These are phyloP conservation scores for Oscheius sp. DNA, from an alignment of 2,888 invertebrate species.

Conservation along the genomic window DNA sequence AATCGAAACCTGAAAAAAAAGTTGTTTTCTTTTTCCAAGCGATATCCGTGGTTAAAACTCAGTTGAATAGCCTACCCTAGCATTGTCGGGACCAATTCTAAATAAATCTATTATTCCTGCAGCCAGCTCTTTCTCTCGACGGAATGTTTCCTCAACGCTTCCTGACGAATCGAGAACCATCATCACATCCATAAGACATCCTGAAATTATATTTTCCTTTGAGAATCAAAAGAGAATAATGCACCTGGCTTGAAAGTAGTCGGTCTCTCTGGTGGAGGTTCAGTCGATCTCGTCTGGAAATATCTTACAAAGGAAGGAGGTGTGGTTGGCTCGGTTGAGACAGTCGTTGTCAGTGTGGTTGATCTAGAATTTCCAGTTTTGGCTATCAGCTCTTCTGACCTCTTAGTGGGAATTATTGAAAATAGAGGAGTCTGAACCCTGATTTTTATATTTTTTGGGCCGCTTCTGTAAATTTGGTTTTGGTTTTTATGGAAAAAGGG, in stretches of 20 bases:
- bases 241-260: conserved; percentile 29
- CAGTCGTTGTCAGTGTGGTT: not conserved
- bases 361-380: not conserved
- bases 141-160: conserved; percentile 56
- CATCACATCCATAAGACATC: conserved; percentile 59
- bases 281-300: conserved; percentile 26
- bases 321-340: not conserved
- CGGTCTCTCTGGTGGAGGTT: conserved; percentile 14
- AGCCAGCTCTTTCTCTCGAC: conserved; percentile 58
- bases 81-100: conserved; percentile 53
- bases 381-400: not conserved
- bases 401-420: not conserved
- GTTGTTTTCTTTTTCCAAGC: not conserved
- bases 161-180: conserved; percentile 60
- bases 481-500: not conserved
- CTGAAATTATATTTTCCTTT: not conserved
- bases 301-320: conserved; percentile 15
- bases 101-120: conserved; percentile 47
- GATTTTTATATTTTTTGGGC: not conserved
- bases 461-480: too few relatives aligned
- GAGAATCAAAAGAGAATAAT: not conserved
- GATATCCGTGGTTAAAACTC: not conserved
- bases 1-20: conserved; percentile 37
- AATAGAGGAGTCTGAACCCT: not conserved
- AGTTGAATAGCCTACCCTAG: conserved; percentile 37